These are phyloP conservation scores for Silurus lanzhouensis DNA, from an alignment of 2,797 vertebrate genomes.

Conservation along the genomic window DNA sequence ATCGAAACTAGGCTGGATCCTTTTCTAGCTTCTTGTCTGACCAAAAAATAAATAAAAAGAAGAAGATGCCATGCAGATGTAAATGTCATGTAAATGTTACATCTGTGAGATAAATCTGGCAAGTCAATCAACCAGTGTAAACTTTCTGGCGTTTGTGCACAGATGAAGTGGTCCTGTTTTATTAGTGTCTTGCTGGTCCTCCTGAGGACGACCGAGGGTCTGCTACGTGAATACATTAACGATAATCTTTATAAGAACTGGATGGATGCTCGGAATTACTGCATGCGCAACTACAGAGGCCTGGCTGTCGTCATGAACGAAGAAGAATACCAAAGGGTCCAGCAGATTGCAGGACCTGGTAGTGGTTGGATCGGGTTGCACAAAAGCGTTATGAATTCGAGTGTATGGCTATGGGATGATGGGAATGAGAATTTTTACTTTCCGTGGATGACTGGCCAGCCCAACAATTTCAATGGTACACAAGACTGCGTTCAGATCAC, in stretches of 20 bases:
- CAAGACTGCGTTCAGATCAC: background rate
- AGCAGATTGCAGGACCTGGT: background rate
- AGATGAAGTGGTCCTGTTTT: background rate
- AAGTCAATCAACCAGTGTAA: background rate
- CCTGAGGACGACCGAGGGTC: background rate
- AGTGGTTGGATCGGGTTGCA: background rate
- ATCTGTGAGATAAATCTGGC: background rate
- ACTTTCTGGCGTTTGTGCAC: background rate
- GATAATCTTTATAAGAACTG: no score
- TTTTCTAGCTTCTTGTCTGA: background rate
- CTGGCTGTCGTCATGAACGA: background rate
- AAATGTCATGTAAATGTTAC: background rate
- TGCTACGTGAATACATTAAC: background rate
- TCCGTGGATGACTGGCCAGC: background rate
- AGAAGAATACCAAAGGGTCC: background rate
- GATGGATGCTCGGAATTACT: background rate
- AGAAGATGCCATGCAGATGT: background rate
- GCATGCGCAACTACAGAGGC: background rate
- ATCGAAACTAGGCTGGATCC: background rate
- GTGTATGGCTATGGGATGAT: background rate
- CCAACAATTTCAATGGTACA: accelerated
- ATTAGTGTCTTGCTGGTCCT: background rate
- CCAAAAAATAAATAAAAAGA: background rate
- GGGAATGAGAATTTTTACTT: background rate
- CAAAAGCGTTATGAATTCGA: background rate